Conservation (phyloP, 2,113 vertebrate species). For the Equus przewalskii region DNA sequence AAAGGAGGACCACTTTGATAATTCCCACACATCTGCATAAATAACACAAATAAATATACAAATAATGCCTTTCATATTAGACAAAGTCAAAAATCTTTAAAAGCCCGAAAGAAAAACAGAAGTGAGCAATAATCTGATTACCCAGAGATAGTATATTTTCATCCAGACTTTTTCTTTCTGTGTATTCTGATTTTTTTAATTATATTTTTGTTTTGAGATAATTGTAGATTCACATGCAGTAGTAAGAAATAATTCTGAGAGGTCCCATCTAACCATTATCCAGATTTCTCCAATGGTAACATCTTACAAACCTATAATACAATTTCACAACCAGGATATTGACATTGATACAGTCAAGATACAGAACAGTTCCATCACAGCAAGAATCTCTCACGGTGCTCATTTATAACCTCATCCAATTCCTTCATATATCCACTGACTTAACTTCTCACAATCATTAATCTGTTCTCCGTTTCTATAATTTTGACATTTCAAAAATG, state of each 20-base stretch:
- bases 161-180: neutral
- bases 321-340: neutral
- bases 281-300: neutral
- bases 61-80: neutral
- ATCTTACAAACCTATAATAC: neutral
- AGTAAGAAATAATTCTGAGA: neutral
- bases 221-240: neutral
- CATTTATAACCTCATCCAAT: neutral
- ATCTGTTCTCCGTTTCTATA: neutral
- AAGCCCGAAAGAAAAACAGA: neutral
- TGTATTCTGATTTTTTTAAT: slow-evolving; percentile 45
- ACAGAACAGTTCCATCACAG: neutral
- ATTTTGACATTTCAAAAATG: neutral
- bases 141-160: neutral
- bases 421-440: neutral
- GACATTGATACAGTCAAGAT: neutral
- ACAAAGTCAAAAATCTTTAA: slow-evolving; percentile 6
- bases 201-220: slow-evolving; percentile 33
- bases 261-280: neutral
- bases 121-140: neutral
- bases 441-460: slow-evolving; percentile 21
- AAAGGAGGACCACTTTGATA: neutral
- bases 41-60: neutral
- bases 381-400: neutral
- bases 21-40: neutral